Conservation (phyloP, 1,140 invertebrate species). For the Drosophila nannoptera region DNA sequence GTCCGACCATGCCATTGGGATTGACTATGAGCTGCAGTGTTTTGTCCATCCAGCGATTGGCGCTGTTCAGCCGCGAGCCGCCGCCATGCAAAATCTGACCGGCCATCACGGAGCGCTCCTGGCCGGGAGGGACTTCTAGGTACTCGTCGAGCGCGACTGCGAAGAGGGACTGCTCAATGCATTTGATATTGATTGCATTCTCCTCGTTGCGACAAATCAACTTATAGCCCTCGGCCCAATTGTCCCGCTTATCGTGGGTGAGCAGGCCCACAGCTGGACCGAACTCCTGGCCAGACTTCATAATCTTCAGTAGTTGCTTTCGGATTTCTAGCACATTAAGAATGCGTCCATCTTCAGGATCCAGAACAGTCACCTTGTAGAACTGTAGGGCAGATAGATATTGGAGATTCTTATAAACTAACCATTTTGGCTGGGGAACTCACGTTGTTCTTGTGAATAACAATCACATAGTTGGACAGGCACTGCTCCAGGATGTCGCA, state of each 20-base stretch:
- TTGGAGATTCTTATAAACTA: not conserved
- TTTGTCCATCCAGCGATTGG: constrained; percentile 95
- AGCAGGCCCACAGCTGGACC: constrained; percentile 86
- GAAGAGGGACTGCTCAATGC: constrained; percentile 89
- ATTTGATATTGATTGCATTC: constrained; percentile 82
- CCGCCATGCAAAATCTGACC: constrained; percentile 86
- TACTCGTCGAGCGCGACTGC: constrained; percentile 89
- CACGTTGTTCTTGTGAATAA: constrained; percentile 91
- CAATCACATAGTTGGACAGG: constrained; percentile 85
- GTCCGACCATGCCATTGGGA: constrained; percentile 88
- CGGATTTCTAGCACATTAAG: constrained; percentile 30
- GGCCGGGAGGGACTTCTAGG: constrained; percentile 75
- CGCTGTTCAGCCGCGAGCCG: constrained; percentile 83
- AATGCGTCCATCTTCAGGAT: constrained; percentile 80
- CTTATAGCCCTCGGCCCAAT: constrained; percentile 87
- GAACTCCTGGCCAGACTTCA: constrained; percentile 76
- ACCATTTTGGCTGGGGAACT: constrained; percentile 58
- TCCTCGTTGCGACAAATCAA: constrained; percentile 79
- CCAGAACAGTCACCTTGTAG: constrained; percentile 86
- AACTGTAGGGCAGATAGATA: constrained; percentile 82
- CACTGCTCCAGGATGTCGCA: constrained; percentile 84
- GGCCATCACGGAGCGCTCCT: constrained; percentile 79
- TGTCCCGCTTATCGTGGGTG: constrained; percentile 89
- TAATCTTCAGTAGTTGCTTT: constrained; percentile 80
- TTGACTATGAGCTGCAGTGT: constrained; percentile 92